Base-by-base conservation (phyloP, 2,888 invertebrate genomes). In the Ennomos quercinarius region DNA sequence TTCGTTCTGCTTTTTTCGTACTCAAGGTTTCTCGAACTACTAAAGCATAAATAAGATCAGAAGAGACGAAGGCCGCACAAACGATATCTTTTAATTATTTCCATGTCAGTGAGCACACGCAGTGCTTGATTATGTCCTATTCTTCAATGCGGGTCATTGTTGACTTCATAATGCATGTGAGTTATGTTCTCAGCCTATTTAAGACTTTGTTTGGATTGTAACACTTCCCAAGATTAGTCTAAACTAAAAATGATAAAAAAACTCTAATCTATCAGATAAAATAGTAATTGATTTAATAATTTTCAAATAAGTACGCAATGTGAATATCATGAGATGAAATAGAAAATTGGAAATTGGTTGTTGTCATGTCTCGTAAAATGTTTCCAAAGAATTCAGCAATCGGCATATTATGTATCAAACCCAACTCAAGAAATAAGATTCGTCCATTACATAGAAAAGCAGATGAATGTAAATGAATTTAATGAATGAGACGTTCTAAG, bases 111-210 rank as follows among this genome's bases (percentile, higher is more conserved):
- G 43, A 52, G 68, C 65, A 71, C 74, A 77, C 70, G 75, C 78
- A 74, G 72, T 63, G 63, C 68, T 66, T 61, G 49, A 59, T 68
- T 66, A 61, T 17, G 17, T 17, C 1, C n/a, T 62, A 54, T 69
- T 70, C 69, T 27, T 6, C 66, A 77, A 74, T 72, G 71, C 73
- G 61, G 76, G 74, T 74, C 78, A 78, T 77, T 77, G 73, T 81
- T 76, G 60, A 50, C 38, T 51, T 66, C 71, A 74, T 76, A 72
- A 74, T 76, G 68, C 27, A 27, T 27, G 61, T 43, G 60, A 47
- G 44, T 43, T 52, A 34, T 13, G 51, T 43, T 45, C 65, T 57
- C 60, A 63, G 57, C 54, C 43, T 50, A 57, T 64, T 63, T 59
- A 38, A 52, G 57, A 38, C 58, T 63, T 64, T 64, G 65, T 67